phyloP scores from a whole-genome alignment of 2,797 vertebrate species.

The Eptatretus atami region DNA sequence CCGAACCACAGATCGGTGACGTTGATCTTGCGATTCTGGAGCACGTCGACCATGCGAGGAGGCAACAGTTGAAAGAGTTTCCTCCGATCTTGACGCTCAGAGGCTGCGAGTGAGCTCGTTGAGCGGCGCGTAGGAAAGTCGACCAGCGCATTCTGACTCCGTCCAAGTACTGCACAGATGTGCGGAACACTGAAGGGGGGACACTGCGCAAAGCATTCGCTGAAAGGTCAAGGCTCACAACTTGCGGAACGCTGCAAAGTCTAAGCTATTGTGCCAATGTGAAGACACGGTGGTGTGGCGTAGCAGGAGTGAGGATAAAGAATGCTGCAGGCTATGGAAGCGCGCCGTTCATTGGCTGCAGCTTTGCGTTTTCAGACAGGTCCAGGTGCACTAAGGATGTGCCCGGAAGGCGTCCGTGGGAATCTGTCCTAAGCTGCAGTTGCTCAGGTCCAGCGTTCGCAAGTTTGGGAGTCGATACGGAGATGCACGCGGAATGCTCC shows the following conservation, averaged over 20 bases:
- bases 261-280: background rate
- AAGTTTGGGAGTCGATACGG: background rate
- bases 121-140: background rate
- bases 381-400: background rate
- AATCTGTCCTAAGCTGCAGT: background rate
- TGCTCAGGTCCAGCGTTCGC: conserved; percentile 1
- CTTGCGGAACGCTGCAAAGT: conserved; percentile 3
- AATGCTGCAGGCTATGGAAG: background rate
- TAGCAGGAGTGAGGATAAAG: background rate
- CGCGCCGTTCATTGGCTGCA: background rate
- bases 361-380: background rate
- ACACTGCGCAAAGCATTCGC: background rate
- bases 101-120: background rate
- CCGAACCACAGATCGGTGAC: background rate
- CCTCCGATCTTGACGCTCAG: background rate
- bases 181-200: background rate
- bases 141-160: background rate
- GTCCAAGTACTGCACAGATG: background rate
- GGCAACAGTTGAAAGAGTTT: conserved; percentile 2
- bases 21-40: background rate
- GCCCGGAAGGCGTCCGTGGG: background rate
- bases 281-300: background rate
- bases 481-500: background rate
- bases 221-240: background rate
- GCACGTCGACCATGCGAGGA: background rate